Conservation (phyloP, 2,888 invertebrate genomes). For the Sussaba pulchella region DNA sequence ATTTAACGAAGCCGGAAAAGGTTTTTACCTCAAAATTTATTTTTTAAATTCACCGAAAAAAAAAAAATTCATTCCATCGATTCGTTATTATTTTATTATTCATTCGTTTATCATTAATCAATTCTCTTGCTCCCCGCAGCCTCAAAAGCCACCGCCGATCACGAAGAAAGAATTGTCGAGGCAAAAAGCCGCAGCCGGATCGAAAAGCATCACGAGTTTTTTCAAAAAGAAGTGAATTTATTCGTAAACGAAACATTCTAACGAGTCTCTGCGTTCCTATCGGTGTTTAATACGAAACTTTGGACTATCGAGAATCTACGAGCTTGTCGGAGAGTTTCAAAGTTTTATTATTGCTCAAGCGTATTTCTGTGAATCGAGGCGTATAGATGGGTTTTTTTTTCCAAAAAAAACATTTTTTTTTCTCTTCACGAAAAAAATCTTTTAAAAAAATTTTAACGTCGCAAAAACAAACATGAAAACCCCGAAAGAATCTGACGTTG, state of each 20-base stretch:
- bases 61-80: not conserved
- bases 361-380: conserved; percentile 55
- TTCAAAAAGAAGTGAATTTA: conserved; percentile 88
- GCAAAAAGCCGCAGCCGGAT: conserved; percentile 91
- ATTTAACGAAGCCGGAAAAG: conserved; percentile 81
- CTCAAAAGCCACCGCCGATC: conserved; percentile 85
- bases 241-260: conserved; percentile 48
- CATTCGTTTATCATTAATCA: no score
- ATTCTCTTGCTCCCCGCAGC: no score
- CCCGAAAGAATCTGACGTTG: conserved; percentile 22
- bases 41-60: not conserved
- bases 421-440: no score
- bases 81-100: conserved; percentile 38
- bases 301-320: conserved; percentile 50
- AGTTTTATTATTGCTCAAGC: conserved; percentile 65
- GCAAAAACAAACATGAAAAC: conserved; percentile 46
- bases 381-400: conserved; percentile 54
- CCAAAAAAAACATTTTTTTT: conserved; percentile 13
- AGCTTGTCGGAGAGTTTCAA: conserved; percentile 49
- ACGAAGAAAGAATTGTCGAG: conserved; percentile 91
- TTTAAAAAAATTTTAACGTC: conserved; percentile 35
- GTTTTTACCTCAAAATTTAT: conserved; percentile 68
- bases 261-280: conserved; percentile 60
- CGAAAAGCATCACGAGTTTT: conserved; percentile 92
- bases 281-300: conserved; percentile 58